Evolutionary conservation across 2,797 vertebrate genomes (phyloP).

Genomic region (Liparis tanakae): DNA sequence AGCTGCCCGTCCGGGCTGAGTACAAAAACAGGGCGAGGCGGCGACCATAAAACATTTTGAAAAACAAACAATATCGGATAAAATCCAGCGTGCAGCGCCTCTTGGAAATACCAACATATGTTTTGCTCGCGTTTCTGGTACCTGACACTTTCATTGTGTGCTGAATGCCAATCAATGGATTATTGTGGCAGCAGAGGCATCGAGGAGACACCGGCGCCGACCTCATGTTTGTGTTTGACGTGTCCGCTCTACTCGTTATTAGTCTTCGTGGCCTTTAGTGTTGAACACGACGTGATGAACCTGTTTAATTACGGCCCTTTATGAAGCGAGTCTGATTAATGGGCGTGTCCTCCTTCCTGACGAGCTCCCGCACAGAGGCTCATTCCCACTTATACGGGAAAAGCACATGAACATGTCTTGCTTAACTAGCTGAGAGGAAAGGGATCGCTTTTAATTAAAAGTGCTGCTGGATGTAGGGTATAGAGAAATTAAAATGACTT

Average conservation of each 20-base stretch:
- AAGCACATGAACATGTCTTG: conserved; percentile 42
- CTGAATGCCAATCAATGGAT: neutral
- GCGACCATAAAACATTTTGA: neutral
- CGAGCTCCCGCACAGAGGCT: conserved; percentile 14
- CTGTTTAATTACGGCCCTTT: conserved; percentile 38
- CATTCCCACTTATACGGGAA: conserved; percentile 27
- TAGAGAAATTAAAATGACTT: too few species aligned
- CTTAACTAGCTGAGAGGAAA: conserved; percentile 28
- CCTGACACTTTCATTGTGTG: conserved; percentile 1
- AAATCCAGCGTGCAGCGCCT: neutral
- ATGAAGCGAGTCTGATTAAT: conserved; percentile 32
- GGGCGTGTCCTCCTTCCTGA: conserved; percentile 38
- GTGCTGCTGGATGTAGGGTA: neutral
- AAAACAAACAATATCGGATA: conserved; percentile 12
- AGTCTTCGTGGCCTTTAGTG: conserved; percentile 6
- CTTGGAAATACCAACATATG: conserved; percentile 6
- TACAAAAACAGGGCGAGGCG: conserved; percentile 12
- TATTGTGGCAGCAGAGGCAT: neutral
- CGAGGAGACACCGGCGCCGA: too few species aligned
- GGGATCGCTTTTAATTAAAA: conserved; percentile 42
- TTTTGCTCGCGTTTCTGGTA: neutral
- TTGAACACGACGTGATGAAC: neutral
- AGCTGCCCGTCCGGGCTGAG: conserved; percentile 9
- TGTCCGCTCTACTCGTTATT: neutral
- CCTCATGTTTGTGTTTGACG: neutral